phyloP scores from a whole-genome alignment of 2,113 vertebrate species.

The Ciconia boyciana region DNA sequence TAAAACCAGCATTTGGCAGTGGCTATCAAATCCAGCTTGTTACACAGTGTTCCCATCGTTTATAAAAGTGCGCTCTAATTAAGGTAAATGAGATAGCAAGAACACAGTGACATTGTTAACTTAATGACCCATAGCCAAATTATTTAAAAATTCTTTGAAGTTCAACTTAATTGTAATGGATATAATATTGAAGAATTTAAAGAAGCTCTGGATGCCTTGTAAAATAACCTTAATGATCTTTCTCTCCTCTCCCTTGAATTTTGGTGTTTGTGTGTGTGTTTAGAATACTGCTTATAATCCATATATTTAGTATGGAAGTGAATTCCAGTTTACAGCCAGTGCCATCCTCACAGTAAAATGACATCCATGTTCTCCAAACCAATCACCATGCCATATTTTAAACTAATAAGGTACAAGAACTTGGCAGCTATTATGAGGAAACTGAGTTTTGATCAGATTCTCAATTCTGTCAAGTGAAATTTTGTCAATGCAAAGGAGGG shows the following conservation, averaged over 20 bases:
- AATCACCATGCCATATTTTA: background rate
- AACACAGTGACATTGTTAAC: constrained; percentile 57
- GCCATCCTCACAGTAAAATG: background rate
- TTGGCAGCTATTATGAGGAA: background rate
- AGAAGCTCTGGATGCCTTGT: background rate
- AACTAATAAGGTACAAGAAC: background rate
- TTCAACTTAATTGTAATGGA: constrained; percentile 47
- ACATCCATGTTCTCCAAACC: background rate
- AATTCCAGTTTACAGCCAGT: background rate
- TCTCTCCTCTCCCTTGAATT: background rate
- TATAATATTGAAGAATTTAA: constrained; percentile 3
- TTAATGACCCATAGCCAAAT: constrained; percentile 52
- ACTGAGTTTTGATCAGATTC: background rate
- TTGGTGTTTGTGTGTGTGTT: background rate
- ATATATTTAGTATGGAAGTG: background rate
- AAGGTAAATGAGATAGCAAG: constrained; percentile 62
- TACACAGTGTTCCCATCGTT: background rate
- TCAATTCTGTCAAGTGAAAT: background rate
- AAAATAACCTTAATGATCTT: constrained; percentile 9
- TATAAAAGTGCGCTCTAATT: constrained; percentile 55
- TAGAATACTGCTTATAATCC: background rate
- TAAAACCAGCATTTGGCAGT: constrained; percentile 10
- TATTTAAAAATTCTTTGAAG: constrained; percentile 55
- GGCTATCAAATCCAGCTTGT: constrained; percentile 42
- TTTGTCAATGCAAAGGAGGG: background rate